Base-by-base conservation (phyloP, 2,113 vertebrate species). In the Pterocles burchelli region DNA sequence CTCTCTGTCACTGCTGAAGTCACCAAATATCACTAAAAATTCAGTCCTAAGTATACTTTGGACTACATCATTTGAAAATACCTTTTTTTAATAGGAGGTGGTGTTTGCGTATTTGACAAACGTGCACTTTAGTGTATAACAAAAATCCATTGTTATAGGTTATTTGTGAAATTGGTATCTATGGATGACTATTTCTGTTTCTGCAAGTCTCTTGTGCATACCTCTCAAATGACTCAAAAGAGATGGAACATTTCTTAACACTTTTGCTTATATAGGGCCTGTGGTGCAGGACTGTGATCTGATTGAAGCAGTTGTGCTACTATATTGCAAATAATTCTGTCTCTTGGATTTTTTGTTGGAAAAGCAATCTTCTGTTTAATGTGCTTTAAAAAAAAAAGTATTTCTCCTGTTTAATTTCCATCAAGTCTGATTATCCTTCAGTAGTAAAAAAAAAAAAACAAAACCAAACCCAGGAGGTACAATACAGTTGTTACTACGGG, bases 61-160 rank as follows among this genome's bases (percentile, higher is more conserved):
- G 65, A 83, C 85, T 74, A 79, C 33, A 11, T 71, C 33, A 84
- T 90, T 90, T 61, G 55, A 84, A 89, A 45, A 54, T 22, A 82
- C 18, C 43, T 63, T 26, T 66, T 94, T 88, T 88, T 51, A 74
- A 59, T 78, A 74, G 76, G 55, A 95, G 72, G 41, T 58, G 48
- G 38, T 86, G 34, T 75, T 77, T 63, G 72, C 72, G 26, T 94
- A 92, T 93, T 94, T 93, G 83, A 78, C 57, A 34, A 73, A 55
- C 0, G 6, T 57, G 93, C 92, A 90, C 89, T 92, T 96, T 96
- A 96, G 75, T 59, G 61, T 93, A 4, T 93, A 89, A 92, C 46
- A 92, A 48, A 93, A 93, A 52, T 71, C 80, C 74, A 20, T 89
- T 66, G 54, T 76, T 65, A 8, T 88, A 25, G 58, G 72, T 91